Evolutionary conservation across 1,140 invertebrate genomes (phyloP).

Genomic region (Globodera rostochiensis): DNA sequence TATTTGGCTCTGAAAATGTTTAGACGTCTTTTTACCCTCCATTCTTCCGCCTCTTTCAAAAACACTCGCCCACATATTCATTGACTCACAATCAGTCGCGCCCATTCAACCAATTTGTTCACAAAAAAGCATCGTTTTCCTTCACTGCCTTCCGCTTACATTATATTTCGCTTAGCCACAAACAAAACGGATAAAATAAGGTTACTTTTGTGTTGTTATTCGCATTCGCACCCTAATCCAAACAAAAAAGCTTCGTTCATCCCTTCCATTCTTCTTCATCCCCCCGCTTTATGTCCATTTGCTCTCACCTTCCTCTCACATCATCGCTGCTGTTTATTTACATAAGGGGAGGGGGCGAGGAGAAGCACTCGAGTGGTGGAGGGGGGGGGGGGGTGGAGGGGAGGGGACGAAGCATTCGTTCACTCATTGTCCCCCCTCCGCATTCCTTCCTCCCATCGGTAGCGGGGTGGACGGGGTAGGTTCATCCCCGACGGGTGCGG

Average conservation of each 20-base stretch:
- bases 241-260: background rate
- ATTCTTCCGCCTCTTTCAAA: background rate
- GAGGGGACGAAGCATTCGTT: background rate
- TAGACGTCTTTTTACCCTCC: background rate
- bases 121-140: background rate
- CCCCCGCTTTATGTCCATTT: background rate
- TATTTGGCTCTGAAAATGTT: no score
- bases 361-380: background rate
- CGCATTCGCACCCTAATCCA: background rate
- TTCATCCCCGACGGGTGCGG: conserved; percentile 1
- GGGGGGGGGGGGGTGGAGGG: background rate
- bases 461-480: no score
- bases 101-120: background rate
- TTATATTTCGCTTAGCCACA: background rate
- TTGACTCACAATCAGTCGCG: background rate
- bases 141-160: background rate
- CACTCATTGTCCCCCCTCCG: background rate
- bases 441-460: background rate
- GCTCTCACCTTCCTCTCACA: background rate
- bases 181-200: background rate
- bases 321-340: background rate
- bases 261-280: background rate
- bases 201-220: background rate
- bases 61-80: no score
- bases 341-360: background rate